Percentiles rank a stretch among this genome's conserved stretches.
Conservation (phyloP, 2,888 invertebrate genomes). For the Drosophila maculinotata region DNA sequence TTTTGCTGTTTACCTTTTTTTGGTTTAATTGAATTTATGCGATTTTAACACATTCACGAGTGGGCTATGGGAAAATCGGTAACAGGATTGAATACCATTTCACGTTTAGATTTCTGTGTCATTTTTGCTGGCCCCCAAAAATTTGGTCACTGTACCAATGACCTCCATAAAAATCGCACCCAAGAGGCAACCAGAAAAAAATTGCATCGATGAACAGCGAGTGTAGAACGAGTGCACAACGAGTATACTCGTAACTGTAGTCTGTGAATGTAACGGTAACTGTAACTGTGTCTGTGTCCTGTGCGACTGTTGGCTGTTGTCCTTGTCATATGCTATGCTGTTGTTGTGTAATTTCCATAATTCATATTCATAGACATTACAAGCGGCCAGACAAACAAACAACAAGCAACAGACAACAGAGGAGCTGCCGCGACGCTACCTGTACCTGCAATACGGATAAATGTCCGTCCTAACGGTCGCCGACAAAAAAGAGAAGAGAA, state of each 20-base stretch:
- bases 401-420: slow-evolving; percentile 34
- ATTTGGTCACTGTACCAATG: slow-evolving; percentile 67
- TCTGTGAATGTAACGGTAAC: slow-evolving; percentile 9
- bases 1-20: slow-evolving; percentile 31
- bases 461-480: slow-evolving; percentile 60
- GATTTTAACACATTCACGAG: slow-evolving; percentile 35
- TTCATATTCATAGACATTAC: slow-evolving; percentile 80
- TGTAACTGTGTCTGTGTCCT: slow-evolving; percentile 50
- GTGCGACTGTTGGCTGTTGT: slow-evolving; percentile 37
- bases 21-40: slow-evolving; percentile 58
- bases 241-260: slow-evolving; percentile 15
- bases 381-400: slow-evolving; percentile 54
- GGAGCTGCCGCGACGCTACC: slow-evolving; percentile 56
- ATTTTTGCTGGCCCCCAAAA: slow-evolving; percentile 17
- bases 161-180: slow-evolving; percentile 47
- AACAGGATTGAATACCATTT: slow-evolving; percentile 1
- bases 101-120: slow-evolving; percentile 3
- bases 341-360: slow-evolving; percentile 79
- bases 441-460: slow-evolving; percentile 82
- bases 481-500: slow-evolving; percentile 27
- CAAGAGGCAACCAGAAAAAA: slow-evolving; percentile 17
- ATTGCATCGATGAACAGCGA: slow-evolving; percentile 27
- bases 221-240: slow-evolving; percentile 1
- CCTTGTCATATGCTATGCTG: slow-evolving; percentile 38
- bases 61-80: slow-evolving; percentile 7